phyloP scores from a whole-genome alignment of 2,113 vertebrate genomes.

The Lathamus discolor region DNA sequence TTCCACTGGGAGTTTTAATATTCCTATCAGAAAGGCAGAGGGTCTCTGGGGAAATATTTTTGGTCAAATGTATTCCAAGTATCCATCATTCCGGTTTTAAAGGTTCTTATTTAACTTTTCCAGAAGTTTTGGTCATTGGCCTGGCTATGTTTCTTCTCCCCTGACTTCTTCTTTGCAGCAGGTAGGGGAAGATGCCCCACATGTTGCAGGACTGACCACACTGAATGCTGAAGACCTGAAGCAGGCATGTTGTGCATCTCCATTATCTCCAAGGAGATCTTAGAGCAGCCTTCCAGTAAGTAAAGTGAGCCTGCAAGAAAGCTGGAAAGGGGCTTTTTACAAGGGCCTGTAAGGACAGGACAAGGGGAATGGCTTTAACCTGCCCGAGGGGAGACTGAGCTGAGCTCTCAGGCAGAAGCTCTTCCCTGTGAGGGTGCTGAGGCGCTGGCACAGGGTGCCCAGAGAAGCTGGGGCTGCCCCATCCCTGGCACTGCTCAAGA shows the following conservation, averaged over 20 bases:
- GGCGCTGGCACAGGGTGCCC: not conserved
- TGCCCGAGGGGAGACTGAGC: not conserved
- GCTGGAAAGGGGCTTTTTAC: not conserved
- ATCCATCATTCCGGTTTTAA: not conserved
- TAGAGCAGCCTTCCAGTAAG: not conserved
- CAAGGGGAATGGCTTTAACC: not conserved
- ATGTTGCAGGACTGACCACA: conserved; percentile 34
- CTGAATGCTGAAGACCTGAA: conserved; percentile 50
- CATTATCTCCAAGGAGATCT: not conserved
- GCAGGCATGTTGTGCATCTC: conserved; percentile 55
- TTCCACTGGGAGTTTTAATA: not conserved
- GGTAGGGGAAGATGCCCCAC: conserved; percentile 67
- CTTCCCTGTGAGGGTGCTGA: not conserved
- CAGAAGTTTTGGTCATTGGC: not conserved
- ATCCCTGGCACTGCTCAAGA: not conserved
- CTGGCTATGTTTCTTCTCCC: not conserved
- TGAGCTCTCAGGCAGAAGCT: not conserved
- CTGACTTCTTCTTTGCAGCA: not conserved
- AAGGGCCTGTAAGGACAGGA: not conserved
- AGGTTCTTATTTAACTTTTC: not conserved
- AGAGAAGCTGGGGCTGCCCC: not conserved
- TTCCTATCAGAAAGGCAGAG: not conserved
- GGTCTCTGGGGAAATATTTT: not conserved
- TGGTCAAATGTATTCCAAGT: not conserved
- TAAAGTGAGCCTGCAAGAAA: not conserved